Evolutionary conservation across 2,797 vertebrate species (phyloP), one percentile per base, ranked within the genome.

Genomic region (Enteromius treurensis): DNA sequence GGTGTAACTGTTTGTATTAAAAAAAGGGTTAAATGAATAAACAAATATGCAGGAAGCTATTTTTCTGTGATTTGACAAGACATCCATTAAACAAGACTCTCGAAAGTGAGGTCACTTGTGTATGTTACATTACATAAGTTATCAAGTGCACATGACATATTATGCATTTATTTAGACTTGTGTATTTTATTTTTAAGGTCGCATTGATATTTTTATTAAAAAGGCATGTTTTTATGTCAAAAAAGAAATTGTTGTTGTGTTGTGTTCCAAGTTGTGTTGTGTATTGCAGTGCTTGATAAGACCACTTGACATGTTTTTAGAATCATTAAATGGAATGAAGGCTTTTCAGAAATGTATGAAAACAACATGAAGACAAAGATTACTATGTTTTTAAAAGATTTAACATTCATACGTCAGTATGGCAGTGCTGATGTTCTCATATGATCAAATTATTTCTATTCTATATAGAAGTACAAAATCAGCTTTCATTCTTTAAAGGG

Each of bases 381-480:
- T 23, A 23, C 21, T n/a, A 26, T 70, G 4, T 67, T 40, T 67
- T 37, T 40, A 21, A 40, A 40, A 68, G 10, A 26, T 26, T 26
- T 45, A 14, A 23, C 2, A 1, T 67, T 53, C 29, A 37, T 11
- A 10, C 19, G 34, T 37, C 32, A 34, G 37, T n/a, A 15, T 37
- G 34, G 1, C 21, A 9, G 2, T n/a, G n/a, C 19, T 74, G 29
- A 6, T 53, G 51, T n/a, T 34, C 19, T 47, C 29, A 11, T 45
- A 62, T 73, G 3, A 51, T 51, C 8, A 32, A 70, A 47, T 40
- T 9, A 58, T 42, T 76, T 60, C 1, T 11, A 21, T 55, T 80
- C 65, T 80, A 34, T 40, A 47, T 65, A 60, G 14, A 55, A 37
- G 51, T 47, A 62, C 26, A 37, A 58, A 81, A 74, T 74, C 58